phyloP scores from a whole-genome alignment of 2,888 invertebrate species.

The Pyrrhosoma nymphula region DNA sequence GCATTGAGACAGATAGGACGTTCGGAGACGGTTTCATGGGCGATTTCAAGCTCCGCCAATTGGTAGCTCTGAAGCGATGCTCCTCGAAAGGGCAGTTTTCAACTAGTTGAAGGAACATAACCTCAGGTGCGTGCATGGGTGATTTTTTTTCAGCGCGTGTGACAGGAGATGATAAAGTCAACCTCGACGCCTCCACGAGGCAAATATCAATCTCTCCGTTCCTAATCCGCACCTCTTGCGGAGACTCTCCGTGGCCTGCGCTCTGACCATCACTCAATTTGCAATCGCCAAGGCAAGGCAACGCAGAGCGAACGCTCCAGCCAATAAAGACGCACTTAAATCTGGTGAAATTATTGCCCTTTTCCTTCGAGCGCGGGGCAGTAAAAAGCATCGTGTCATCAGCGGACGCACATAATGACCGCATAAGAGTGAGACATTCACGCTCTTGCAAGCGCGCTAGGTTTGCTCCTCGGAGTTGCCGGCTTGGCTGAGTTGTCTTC shows the following conservation, averaged over 20 bases:
- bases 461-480: not conserved
- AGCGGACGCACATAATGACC: conserved; percentile 32
- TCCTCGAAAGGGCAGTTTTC: not conserved
- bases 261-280: not conserved
- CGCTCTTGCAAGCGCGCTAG: not conserved
- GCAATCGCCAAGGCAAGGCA: not conserved
- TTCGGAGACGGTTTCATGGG: not conserved
- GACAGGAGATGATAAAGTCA: conserved; percentile 6
- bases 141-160: not conserved
- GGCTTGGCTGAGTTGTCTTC: not conserved
- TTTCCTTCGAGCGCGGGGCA: not conserved
- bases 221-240: not conserved
- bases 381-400: conserved; percentile 15
- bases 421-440: conserved; percentile 27
- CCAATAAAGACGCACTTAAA: conserved; percentile 25
- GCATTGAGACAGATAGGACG: not conserved
- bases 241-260: not conserved
- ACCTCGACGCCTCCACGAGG: not conserved
- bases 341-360: conserved; percentile 16
- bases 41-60: not conserved
- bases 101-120: not conserved
- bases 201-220: not conserved
- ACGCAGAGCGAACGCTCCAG: not conserved
- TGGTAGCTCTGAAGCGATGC: not conserved
- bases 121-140: not conserved